Conservation (phyloP, 2,888 invertebrate species). For the Choristoneura rosaceana region DNA sequence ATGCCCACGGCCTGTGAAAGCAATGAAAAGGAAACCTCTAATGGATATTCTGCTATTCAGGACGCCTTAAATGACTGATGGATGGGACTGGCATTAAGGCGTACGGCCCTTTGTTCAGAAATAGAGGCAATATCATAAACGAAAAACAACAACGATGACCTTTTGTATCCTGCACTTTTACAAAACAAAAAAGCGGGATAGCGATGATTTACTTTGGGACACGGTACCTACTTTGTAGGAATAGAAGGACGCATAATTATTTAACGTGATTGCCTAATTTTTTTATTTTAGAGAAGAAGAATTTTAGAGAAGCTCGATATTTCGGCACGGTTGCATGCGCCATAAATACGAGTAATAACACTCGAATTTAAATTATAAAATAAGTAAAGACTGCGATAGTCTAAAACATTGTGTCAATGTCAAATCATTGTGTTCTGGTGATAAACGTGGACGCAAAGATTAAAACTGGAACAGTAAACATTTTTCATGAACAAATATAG, state of each 20-base stretch:
- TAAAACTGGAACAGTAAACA: slow-evolving; percentile 2
- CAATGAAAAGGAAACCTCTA: slow-evolving; percentile 65
- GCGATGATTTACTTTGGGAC: not conserved
- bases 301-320: too few species aligned
- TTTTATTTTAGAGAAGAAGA: too few species aligned
- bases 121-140: slow-evolving; percentile 22
- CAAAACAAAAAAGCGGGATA: not conserved
- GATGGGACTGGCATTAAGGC: slow-evolving; percentile 53
- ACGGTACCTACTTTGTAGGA: not conserved
- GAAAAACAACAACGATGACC: slow-evolving; percentile 7
- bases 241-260: not conserved
- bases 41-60: slow-evolving; percentile 64
- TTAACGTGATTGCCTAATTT: too few species aligned
- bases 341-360: too few species aligned
- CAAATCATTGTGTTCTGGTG: too few species aligned
- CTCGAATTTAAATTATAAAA: too few species aligned
- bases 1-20: slow-evolving; percentile 52
- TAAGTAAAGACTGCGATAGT: too few species aligned
- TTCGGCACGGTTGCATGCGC: too few species aligned
- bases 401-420: too few species aligned
- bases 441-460: not conserved
- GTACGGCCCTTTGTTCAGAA: slow-evolving; percentile 33
- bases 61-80: slow-evolving; percentile 62
- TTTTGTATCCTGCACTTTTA: not conserved
- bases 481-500: slow-evolving; percentile 24